Conservation (phyloP, 2,113 vertebrate genomes). For the Lampris megalopsis region DNA sequence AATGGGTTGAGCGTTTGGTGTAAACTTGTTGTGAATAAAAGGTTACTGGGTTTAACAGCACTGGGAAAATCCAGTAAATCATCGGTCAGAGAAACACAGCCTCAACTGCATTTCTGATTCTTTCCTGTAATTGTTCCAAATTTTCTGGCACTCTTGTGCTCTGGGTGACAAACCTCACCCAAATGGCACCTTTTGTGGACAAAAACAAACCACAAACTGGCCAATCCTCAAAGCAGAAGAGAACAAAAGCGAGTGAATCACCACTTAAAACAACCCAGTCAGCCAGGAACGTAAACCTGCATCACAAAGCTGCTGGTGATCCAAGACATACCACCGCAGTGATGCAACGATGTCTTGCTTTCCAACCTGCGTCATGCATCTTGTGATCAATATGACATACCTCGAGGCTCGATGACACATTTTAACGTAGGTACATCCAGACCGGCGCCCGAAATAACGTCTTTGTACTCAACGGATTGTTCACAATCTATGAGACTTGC, state of each 20-base stretch:
- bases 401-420: conserved; percentile 25
- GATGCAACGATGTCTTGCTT: conserved; percentile 25
- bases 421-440: no score
- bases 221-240: conserved; percentile 12
- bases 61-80: no score
- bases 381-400: conserved; percentile 28
- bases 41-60: no score
- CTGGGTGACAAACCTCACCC: conserved; percentile 13
- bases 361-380: not conserved
- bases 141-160: not conserved
- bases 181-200: conserved; percentile 11
- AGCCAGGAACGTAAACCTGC: conserved; percentile 23
- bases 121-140: not conserved
- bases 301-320: conserved; percentile 16
- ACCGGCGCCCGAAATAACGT: no score
- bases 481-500: no score
- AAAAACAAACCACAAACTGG: conserved; percentile 19
- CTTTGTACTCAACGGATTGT: no score
- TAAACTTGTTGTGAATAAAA: no score
- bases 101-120: not conserved
- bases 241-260: conserved; percentile 39
- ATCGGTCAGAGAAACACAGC: no score
- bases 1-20: no score
- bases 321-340: conserved; percentile 27
- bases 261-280: conserved; percentile 19